These are phyloP conservation scores for Hyperoplus immaculatus DNA, from an alignment of 2,797 vertebrate species.

Conservation along the genomic window DNA sequence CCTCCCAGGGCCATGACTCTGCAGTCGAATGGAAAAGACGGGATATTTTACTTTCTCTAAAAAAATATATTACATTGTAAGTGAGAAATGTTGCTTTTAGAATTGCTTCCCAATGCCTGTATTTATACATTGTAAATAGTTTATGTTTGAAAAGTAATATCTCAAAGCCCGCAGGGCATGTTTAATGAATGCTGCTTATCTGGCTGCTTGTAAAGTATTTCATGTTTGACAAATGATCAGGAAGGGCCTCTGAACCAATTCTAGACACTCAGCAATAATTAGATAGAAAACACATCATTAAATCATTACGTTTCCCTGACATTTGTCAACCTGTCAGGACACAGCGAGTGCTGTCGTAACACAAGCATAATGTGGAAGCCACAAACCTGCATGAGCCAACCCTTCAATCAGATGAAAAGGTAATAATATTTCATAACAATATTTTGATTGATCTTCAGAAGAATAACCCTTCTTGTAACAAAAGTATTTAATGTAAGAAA, in stretches of 20 bases:
- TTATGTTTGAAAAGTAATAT: conserved; percentile 52
- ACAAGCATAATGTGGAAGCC: conserved; percentile 54
- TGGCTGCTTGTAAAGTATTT: conserved; percentile 40
- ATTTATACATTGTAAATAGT: conserved; percentile 51
- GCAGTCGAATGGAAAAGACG: conserved; percentile 45
- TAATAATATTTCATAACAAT: conserved; percentile 9
- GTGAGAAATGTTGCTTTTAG: conserved; percentile 32
- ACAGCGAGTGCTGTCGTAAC: conserved; percentile 56
- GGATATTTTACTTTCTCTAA: conserved; percentile 22
- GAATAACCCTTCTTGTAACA: not conserved
- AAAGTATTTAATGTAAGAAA: not conserved
- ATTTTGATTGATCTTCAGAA: not conserved
- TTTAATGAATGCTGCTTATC: conserved; percentile 59
- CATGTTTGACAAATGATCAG: conserved; percentile 68
- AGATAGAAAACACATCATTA: conserved; percentile 78
- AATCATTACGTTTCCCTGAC: conserved; percentile 70
- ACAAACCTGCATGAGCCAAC: conserved; percentile 45
- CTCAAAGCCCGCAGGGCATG: conserved; percentile 33
- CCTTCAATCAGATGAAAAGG: conserved; percentile 41
- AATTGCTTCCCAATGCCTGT: conserved; percentile 11
- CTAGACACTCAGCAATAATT: conserved; percentile 76
- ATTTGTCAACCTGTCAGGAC: conserved; percentile 83
- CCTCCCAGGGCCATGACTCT: conserved; percentile 45
- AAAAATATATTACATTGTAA: conserved; percentile 29
- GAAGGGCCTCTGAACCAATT: conserved; percentile 68